Evolutionary conservation across 2,797 vertebrate genomes (phyloP).

Genomic region (Psittacula echo): DNA sequence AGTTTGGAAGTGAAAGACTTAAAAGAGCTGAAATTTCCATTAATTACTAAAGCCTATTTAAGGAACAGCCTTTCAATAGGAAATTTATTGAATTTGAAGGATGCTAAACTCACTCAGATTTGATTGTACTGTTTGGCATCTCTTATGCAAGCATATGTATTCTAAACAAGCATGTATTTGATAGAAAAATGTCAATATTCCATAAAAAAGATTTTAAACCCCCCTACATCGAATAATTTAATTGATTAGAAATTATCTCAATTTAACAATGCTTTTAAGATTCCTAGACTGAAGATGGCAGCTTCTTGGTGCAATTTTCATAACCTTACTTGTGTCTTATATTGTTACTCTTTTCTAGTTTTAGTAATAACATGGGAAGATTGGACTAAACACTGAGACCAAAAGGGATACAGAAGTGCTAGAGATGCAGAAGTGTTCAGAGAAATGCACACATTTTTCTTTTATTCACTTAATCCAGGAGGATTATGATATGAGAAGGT

Average conservation of each 20-base stretch:
- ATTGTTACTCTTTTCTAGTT: background rate
- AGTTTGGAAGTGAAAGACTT: background rate
- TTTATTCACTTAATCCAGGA: background rate
- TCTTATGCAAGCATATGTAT: background rate
- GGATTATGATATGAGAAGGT: background rate
- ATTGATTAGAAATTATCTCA: background rate
- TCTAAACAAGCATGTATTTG: background rate
- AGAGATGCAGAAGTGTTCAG: background rate
- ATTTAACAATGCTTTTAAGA: background rate
- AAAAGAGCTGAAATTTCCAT: background rate
- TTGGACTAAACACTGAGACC: background rate
- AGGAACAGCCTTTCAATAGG: background rate
- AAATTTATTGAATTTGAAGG: background rate
- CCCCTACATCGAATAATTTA: background rate
- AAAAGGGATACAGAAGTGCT: background rate
- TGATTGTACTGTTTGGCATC: background rate
- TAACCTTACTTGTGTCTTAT: background rate
- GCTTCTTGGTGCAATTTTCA: background rate
- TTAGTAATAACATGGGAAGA: background rate
- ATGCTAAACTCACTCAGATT: background rate
- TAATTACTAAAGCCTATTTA: background rate
- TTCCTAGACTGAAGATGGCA: background rate
- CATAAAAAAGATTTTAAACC: background rate
- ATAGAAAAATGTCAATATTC: background rate
- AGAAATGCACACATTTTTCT: background rate